Base-by-base conservation (phyloP, 2,113 vertebrate species). In the Dipodomys ordii region DNA sequence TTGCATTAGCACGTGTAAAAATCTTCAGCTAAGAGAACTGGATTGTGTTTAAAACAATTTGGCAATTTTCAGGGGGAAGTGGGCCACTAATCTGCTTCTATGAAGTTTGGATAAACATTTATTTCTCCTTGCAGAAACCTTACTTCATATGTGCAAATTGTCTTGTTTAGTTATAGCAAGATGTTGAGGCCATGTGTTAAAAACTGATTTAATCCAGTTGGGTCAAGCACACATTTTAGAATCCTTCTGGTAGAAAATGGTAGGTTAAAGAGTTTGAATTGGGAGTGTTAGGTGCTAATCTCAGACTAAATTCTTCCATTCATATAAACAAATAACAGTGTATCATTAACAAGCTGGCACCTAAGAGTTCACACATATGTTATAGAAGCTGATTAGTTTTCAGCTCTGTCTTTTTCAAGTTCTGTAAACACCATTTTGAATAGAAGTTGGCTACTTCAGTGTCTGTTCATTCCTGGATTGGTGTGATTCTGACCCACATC, bases 71-170 rank as follows among this genome's bases (percentile, higher is more conserved):
- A 95, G 35, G 18, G 71, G 32, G 44, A 35, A n/a, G 44, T 62
- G 78, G 39, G 49, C 49, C 53, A 83, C 67, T 92, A 83, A 94
- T 90, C 92, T 95, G 87, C 78, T 94, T 92, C 79, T 44, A 77
- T 44, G 35, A 64, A 64, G 44, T 92, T 85, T 95, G 72, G 23
- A 20, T 90, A 93, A 96, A 93, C 80, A 95, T 88, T 96, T 88
- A 94, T 88, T 94, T 93, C 53, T 90, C 53, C 30, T 76, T 83
- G 67, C 44, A 93, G 83, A 93, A 90, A 85, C 1, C 62, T 83
- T 62, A 79, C 62, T 90, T 92, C 64, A 32, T 71, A 65, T 73
- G 91, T 88, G 35, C 60, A 83, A 44, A 73, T 92, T 91, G 25
- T 77, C 62, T 93, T 86, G 11, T 32, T 77, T 83, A 74, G 60